These are phyloP conservation scores for Polymixis lichenea DNA, from an alignment of 2,888 invertebrate genomes.

Conservation along the genomic window DNA sequence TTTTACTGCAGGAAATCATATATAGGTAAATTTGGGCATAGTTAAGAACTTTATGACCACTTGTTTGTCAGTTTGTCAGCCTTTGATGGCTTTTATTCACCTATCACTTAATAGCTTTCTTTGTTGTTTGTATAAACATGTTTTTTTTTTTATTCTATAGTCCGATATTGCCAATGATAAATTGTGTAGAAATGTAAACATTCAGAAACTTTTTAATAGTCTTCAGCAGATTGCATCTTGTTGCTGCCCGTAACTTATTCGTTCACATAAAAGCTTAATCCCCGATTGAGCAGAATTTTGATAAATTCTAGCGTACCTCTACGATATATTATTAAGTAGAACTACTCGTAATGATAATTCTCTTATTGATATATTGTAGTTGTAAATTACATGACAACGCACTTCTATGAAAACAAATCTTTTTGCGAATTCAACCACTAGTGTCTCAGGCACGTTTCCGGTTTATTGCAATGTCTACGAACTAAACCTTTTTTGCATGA, in stretches of 20 bases:
- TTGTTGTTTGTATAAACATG: slow-evolving; percentile 1
- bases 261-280: neutral
- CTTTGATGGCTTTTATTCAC: slow-evolving; percentile 27
- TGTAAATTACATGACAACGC: neutral
- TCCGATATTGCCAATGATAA: no score
- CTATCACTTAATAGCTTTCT: slow-evolving; percentile 4
- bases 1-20: slow-evolving; percentile 25
- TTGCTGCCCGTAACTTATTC: neutral
- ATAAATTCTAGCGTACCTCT: neutral
- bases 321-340: neutral
- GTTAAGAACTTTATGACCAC: slow-evolving; percentile 32
- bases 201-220: neutral
- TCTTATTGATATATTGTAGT: no score
- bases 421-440: neutral
- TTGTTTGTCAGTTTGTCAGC: slow-evolving; percentile 35
- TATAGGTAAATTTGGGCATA: slow-evolving; percentile 37
- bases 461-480: neutral
- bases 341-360: no score
- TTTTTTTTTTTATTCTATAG: neutral
- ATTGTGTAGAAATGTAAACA: neutral
- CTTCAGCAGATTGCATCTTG: neutral
- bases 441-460: neutral
- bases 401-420: neutral
- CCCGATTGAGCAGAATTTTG: no score
- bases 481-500: no score